Evolutionary conservation across 2,797 vertebrate genomes (phyloP).

Genomic region (Falco biarmicus): DNA sequence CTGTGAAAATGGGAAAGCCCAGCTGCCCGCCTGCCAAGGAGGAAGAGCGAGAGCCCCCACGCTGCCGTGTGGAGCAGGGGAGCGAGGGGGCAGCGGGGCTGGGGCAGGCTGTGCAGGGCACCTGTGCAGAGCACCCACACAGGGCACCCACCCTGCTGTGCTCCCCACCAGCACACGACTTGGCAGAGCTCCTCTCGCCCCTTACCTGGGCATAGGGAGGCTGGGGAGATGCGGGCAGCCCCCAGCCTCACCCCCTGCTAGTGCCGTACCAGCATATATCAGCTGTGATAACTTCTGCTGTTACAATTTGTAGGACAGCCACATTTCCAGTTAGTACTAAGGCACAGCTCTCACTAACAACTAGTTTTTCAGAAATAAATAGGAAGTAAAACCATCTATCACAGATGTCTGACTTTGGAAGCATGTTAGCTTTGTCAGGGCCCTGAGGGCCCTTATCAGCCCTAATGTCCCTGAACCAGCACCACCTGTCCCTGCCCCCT

Average conservation of each 20-base stretch:
- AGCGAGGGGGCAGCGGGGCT: not conserved
- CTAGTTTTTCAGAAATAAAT: not conserved
- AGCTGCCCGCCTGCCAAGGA: too few relatives aligned
- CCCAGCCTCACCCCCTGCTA: not conserved
- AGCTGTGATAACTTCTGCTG: not conserved
- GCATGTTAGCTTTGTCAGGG: fast-evolving
- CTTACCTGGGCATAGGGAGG: not conserved
- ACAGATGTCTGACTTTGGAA: not conserved
- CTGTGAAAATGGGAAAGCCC: not conserved
- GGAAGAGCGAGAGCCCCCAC: fast-evolving
- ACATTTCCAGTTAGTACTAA: fast-evolving
- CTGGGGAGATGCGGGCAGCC: not conserved
- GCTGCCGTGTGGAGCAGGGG: not conserved
- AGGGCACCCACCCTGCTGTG: not conserved
- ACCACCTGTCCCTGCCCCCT: not conserved
- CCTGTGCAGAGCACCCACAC: not conserved
- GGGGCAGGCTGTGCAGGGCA: not conserved
- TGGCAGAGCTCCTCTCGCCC: not conserved
- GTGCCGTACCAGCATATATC: fast-evolving
- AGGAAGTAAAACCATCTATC: not conserved
- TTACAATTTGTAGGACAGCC: fast-evolving
- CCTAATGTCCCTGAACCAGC: fast-evolving
- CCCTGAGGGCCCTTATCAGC: not conserved
- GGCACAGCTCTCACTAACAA: not conserved
- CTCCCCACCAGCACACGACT: not conserved